Conservation (phyloP, 2,888 invertebrate species). For the Taphrorychus bicolor region DNA sequence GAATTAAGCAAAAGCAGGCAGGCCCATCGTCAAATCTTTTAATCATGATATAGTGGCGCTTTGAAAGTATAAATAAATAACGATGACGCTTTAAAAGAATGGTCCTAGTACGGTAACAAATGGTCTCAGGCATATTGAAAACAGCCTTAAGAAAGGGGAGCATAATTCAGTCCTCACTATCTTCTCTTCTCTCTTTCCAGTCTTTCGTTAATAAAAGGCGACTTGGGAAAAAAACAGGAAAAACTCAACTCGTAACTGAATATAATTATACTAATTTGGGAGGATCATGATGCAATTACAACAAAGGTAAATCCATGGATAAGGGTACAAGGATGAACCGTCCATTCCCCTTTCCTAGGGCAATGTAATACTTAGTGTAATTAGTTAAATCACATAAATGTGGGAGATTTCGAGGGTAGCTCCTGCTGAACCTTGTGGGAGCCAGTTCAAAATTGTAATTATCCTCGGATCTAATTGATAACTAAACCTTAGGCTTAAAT, state of each 20-base stretch:
- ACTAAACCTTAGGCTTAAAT: conserved; percentile 28
- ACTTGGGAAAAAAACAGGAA: no score
- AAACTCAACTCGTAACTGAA: no score
- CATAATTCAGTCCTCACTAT: neutral
- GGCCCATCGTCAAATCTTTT: neutral
- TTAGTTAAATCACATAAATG: conserved; percentile 34
- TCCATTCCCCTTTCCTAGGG: conserved; percentile 15
- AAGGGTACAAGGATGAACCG: conserved; percentile 17
- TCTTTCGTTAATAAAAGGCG: no score
- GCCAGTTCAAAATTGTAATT: conserved; percentile 37
- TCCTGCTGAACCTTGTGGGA: conserved; percentile 24
- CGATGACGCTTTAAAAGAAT: neutral
- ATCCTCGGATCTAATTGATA: conserved; percentile 33
- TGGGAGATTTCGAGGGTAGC: conserved; percentile 25
- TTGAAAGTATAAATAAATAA: neutral
- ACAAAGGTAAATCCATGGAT: conserved; percentile 1
- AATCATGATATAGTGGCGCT: neutral
- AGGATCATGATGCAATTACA: neutral
- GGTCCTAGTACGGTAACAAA: neutral
- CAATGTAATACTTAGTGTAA: conserved; percentile 36
- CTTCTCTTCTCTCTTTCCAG: no score
- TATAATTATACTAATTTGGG: no score
- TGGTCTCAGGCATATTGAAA: neutral
- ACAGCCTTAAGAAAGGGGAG: neutral
- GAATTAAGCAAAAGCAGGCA: neutral